These are phyloP conservation scores for Tenthredo scrophulariae DNA, from an alignment of 2,888 invertebrate species.

Conservation along the genomic window DNA sequence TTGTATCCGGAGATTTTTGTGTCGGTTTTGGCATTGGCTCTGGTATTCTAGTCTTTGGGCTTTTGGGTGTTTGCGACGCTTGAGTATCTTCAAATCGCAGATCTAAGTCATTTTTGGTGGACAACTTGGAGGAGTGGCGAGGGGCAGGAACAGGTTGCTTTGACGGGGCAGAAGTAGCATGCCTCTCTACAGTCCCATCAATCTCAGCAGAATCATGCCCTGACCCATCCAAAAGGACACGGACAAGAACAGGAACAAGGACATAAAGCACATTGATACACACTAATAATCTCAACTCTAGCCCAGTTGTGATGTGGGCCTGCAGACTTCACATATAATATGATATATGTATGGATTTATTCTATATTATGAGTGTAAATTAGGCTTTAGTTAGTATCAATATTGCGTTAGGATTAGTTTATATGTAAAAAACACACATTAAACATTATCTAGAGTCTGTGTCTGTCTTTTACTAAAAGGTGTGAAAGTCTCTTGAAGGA, in stretches of 20 bases:
- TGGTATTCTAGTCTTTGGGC: conserved; percentile 63
- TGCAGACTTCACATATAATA: conserved; percentile 65
- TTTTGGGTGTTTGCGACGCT: conserved; percentile 58
- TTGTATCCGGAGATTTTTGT: conserved; percentile 40
- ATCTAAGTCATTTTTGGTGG: conserved; percentile 71
- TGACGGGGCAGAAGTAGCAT: conserved; percentile 76
- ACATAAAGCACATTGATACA: conserved; percentile 79
- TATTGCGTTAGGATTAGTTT: conserved; percentile 73
- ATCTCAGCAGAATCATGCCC: conserved; percentile 78
- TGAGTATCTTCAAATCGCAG: conserved; percentile 70
- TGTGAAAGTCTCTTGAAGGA: conserved; percentile 56
- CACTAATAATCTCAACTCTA: conserved; percentile 75
- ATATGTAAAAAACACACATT: conserved; percentile 68
- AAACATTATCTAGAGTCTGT: conserved; percentile 69
- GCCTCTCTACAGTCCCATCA: conserved; percentile 78
- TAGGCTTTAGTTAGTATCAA: conserved; percentile 72
- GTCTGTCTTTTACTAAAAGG: conserved; percentile 74
- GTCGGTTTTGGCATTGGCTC: conserved; percentile 60
- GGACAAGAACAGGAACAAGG: conserved; percentile 78
- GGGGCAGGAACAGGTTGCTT: conserved; percentile 76
- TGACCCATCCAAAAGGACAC: conserved; percentile 78
- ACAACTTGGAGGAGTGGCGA: conserved; percentile 72
- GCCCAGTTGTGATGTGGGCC: conserved; percentile 70
- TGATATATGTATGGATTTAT: conserved; percentile 60
- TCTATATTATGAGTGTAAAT: conserved; percentile 44